Evolutionary conservation across 2,888 invertebrate species (phyloP).

Genomic region (Sinhomidia bicolor): DNA sequence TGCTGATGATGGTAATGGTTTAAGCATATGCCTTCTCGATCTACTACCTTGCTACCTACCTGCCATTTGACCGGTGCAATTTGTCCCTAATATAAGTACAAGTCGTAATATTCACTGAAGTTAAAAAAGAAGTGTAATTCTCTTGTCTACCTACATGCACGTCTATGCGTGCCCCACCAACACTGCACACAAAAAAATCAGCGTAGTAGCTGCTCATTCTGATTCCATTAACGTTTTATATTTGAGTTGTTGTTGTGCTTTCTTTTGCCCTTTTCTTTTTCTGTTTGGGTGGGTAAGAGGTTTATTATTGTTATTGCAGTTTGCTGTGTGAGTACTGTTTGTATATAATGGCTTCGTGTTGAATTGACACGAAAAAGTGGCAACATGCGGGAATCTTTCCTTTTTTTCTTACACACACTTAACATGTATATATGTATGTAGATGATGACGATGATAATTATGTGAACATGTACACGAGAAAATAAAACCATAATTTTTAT

Average conservation of each 20-base stretch:
- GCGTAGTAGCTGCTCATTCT: slow-evolving; percentile 50
- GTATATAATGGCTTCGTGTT: slow-evolving; percentile 52
- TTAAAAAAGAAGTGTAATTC: slow-evolving; percentile 28
- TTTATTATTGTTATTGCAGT: neutral
- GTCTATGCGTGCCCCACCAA: slow-evolving; percentile 23
- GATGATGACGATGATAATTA: slow-evolving; percentile 21
- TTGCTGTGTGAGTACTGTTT: neutral
- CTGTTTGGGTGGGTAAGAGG: neutral
- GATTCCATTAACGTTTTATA: slow-evolving; percentile 53
- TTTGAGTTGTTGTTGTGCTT: slow-evolving; percentile 12
- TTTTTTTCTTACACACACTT: slow-evolving; percentile 9
- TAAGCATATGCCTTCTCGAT: too few relatives aligned
- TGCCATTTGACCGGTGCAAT: slow-evolving; percentile 47
- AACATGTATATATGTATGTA: too few relatives aligned
- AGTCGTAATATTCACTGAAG: slow-evolving; percentile 60
- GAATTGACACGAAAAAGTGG: slow-evolving; percentile 68
- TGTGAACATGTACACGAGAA: slow-evolving; percentile 9
- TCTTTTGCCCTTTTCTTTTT: slow-evolving; percentile 10
- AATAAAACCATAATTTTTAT: neutral
- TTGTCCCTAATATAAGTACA: slow-evolving; percentile 71
- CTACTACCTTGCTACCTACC: slow-evolving; percentile 15
- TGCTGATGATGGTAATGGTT: too few relatives aligned
- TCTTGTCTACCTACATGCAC: neutral
- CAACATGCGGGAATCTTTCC: slow-evolving; percentile 65
- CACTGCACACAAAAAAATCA: neutral